These are phyloP conservation scores for Lonchura striata DNA, from an alignment of 2,113 vertebrate species.

Conservation along the genomic window DNA sequence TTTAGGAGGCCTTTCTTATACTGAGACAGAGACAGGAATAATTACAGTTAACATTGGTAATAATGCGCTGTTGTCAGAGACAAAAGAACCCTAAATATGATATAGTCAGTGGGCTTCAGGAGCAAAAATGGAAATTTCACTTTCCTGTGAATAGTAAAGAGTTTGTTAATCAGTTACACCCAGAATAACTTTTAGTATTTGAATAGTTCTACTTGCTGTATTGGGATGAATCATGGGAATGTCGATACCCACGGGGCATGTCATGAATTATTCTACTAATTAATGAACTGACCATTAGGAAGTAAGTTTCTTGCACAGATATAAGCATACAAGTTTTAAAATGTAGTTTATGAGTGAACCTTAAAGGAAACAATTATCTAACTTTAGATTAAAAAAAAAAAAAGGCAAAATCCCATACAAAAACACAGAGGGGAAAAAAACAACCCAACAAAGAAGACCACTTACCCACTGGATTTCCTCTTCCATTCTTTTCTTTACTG, in stretches of 20 bases:
- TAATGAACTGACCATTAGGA: neutral
- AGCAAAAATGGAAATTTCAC: neutral
- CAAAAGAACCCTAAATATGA: neutral
- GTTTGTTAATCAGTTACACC: neutral
- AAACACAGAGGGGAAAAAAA: neutral
- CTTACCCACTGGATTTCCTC: neutral
- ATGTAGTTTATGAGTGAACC: neutral
- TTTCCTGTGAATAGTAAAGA: neutral
- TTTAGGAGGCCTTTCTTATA: neutral
- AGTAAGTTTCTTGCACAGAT: neutral
- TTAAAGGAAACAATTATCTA: neutral
- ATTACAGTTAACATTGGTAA: neutral
- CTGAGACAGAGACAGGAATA: neutral
- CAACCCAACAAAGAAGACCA: fast-evolving
- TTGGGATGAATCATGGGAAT: neutral
- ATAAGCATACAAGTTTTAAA: neutral
- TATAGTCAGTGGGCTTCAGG: neutral
- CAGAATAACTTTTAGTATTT: neutral
- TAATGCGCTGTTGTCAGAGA: neutral
- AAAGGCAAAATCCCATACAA: fast-evolving
- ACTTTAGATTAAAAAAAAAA: neutral
- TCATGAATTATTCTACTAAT: conserved; percentile 12
- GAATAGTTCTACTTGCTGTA: neutral
- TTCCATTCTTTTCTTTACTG: neutral
- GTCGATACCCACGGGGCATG: neutral